Conservation (phyloP, 1,140 invertebrate species). For the Holotrichia oblita region DNA sequence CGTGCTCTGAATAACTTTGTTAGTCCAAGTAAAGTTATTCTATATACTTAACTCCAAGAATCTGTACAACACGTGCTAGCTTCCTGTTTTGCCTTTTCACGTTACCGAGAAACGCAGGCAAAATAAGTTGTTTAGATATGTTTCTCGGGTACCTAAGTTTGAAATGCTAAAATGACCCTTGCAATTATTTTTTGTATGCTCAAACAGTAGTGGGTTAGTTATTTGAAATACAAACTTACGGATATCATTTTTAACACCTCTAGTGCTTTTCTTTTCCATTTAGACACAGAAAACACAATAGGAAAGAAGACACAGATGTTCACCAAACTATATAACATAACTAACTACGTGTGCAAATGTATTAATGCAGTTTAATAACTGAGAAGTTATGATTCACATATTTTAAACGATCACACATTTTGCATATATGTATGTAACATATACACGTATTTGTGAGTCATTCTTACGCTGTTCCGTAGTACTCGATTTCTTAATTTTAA, state of each 20-base stretch:
- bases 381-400: constrained; percentile 22
- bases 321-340: neutral
- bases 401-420: constrained; percentile 30
- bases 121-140: neutral
- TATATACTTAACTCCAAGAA: neutral
- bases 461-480: neutral
- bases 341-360: neutral
- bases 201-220: neutral
- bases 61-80: constrained; percentile 9
- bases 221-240: neutral
- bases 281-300: constrained; percentile 8
- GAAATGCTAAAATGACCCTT: constrained; percentile 24
- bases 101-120: constrained; percentile 23
- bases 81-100: neutral
- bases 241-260: constrained; percentile 10
- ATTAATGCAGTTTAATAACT: neutral
- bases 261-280: neutral
- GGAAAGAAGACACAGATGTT: neutral
- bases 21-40: neutral
- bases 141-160: neutral
- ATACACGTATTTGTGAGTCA: neutral
- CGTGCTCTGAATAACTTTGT: constrained; percentile 5
- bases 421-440: neutral
- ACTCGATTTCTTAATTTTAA: constrained; percentile 25
- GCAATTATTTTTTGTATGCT: neutral